These are phyloP conservation scores for Drosophila persimilis DNA, from an alignment of 1,140 invertebrate species.

Conservation along the genomic window DNA sequence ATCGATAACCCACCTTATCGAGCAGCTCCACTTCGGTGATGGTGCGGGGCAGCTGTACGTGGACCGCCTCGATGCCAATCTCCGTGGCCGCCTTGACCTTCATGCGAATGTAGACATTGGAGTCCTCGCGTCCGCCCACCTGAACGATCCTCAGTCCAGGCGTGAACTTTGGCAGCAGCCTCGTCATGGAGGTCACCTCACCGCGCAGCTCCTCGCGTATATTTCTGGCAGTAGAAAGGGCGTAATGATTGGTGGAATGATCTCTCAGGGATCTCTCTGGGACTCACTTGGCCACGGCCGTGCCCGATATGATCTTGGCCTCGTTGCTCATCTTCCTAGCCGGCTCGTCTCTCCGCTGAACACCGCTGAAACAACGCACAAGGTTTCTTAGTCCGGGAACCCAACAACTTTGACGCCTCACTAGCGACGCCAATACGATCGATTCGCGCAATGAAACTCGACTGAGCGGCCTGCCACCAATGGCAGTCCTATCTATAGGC, in stretches of 20 bases:
- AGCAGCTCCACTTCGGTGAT: conserved; percentile 91
- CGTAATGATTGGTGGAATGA: no score
- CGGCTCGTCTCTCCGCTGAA: conserved; percentile 31
- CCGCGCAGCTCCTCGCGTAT: conserved; percentile 88
- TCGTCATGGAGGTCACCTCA: conserved; percentile 87
- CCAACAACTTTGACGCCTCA: conserved; percentile 20
- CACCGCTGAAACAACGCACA: conserved; percentile 48
- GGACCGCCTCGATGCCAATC: conserved; percentile 93
- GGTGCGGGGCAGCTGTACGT: conserved; percentile 91
- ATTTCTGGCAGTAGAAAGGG: conserved; percentile 85
- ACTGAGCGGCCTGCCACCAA: neutral
- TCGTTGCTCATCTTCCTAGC: conserved; percentile 56
- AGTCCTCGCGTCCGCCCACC: conserved; percentile 97
- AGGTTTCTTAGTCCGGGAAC: conserved; percentile 17
- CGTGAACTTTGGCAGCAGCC: conserved; percentile 86
- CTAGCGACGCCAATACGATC: conserved; percentile 39
- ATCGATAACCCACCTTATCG: conserved; percentile 84
- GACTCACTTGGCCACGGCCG: conserved; percentile 84
- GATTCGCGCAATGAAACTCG: conserved; percentile 70
- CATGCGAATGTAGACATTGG: conserved; percentile 99
- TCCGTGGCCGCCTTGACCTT: conserved; percentile 96
- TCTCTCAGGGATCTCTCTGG: neutral
- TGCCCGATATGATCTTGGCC: conserved; percentile 86
- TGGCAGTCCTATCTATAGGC: conserved; percentile 60
- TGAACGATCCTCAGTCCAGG: conserved; percentile 93